Evolutionary conservation across 2,797 vertebrate species (phyloP).

Genomic region (Perodicticus potto): DNA sequence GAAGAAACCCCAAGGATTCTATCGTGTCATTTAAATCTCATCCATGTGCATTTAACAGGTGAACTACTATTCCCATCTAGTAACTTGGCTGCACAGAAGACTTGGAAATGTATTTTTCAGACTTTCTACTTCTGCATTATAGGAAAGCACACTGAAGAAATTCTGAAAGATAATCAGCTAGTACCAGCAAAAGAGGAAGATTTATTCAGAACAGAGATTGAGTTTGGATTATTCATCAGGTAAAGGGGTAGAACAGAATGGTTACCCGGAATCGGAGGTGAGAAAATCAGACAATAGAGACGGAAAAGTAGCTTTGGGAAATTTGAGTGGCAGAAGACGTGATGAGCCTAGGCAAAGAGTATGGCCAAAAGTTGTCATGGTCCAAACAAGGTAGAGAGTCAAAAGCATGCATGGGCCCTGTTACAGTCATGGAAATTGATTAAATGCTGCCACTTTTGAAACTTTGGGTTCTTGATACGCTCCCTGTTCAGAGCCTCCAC

Average conservation of each 20-base stretch:
- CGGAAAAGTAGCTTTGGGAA: conserved; percentile 5
- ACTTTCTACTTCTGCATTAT: background rate
- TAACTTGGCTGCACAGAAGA: background rate
- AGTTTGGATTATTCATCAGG: background rate
- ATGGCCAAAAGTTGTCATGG: background rate
- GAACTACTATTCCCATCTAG: background rate
- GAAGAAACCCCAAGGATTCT: background rate
- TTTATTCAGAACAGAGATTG: background rate
- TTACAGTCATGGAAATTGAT: background rate
- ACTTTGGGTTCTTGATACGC: background rate
- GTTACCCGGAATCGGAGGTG: background rate
- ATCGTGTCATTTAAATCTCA: background rate
- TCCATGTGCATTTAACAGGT: background rate
- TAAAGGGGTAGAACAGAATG: background rate
- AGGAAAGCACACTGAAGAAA: background rate
- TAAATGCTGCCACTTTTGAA: background rate
- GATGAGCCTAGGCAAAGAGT: background rate
- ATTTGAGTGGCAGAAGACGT: background rate
- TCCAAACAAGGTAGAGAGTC: background rate
- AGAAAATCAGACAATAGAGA: background rate
- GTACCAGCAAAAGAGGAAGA: background rate
- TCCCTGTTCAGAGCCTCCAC: background rate
- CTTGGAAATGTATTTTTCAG: background rate
- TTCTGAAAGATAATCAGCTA: background rate
- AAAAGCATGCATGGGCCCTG: background rate